These are phyloP conservation scores for Agelaius tricolor DNA, from an alignment of 2,113 vertebrate species.

Conservation along the genomic window DNA sequence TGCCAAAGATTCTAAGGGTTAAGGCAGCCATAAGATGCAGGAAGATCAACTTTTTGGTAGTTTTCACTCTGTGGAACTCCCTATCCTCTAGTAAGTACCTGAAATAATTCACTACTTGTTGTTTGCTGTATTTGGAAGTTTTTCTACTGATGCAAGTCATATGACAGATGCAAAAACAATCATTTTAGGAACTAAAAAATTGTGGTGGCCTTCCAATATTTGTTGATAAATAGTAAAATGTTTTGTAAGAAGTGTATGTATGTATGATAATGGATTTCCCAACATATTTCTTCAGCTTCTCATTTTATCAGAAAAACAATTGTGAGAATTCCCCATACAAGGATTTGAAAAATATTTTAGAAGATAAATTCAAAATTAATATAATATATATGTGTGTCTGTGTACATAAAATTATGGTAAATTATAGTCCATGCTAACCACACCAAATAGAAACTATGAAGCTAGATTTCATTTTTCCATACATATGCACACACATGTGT, in stretches of 20 bases:
- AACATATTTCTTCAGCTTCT: neutral
- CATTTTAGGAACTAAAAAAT: neutral
- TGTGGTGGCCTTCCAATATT: neutral
- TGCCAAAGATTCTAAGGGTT: neutral
- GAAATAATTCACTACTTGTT: neutral
- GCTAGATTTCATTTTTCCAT: neutral
- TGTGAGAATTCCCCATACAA: neutral
- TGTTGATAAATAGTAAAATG: neutral
- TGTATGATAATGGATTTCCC: neutral
- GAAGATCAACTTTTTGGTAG: neutral
- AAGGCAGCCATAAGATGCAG: neutral
- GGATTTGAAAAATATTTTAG: neutral
- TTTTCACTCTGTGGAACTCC: neutral
- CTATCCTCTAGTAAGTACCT: neutral
- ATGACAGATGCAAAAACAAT: neutral
- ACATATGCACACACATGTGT: too few relatives aligned
- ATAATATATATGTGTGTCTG: accelerated
- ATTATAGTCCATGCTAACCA: neutral
- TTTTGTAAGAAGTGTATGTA: neutral
- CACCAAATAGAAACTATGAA: neutral
- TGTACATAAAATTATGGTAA: neutral
- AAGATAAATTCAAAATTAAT: neutral
- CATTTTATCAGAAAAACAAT: neutral
- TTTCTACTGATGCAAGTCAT: neutral
- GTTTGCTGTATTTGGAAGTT: neutral